Conservation (phyloP, 2,888 invertebrate genomes). For the Dryomyza anilis region DNA sequence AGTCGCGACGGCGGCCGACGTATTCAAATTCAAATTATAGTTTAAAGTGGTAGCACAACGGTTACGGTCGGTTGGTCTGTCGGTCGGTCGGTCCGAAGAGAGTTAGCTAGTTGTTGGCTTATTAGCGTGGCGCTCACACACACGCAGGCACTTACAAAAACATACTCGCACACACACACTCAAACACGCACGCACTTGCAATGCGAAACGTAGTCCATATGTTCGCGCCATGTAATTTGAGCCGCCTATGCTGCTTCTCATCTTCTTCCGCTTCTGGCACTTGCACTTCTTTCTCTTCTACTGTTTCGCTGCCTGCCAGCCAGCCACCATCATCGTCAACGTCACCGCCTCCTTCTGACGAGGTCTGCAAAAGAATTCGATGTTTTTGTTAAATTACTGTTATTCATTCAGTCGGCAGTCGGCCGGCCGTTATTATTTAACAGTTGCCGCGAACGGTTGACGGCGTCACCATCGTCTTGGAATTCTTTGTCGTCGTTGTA, state of each 20-base stretch:
- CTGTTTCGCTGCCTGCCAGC: too few relatives aligned
- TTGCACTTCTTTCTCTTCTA: neutral
- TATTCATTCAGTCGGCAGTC: neutral
- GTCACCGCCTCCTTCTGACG: neutral
- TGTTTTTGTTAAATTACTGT: neutral
- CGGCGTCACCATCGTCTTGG: too few relatives aligned
- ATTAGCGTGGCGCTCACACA: neutral
- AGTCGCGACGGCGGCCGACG: conserved; percentile 7
- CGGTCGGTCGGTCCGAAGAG: neutral
- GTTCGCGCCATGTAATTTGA: conserved; percentile 17
- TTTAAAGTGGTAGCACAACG: conserved; percentile 5
- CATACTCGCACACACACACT: neutral
- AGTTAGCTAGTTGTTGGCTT: conserved; percentile 2
- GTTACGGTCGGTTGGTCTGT: neutral
- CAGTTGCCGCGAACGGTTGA: neutral
- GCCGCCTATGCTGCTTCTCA: neutral
- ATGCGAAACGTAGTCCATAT: conserved; percentile 12
- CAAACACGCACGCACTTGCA: neutral
- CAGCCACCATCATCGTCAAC: too few relatives aligned
- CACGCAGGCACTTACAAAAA: neutral
- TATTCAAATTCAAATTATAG: conserved; percentile 17
- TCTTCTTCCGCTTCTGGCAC: neutral
- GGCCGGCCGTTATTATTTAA: conserved; percentile 10
- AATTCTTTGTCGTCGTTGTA: too few relatives aligned
- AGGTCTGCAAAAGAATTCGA: neutral